Percentiles rank a stretch among this genome's conserved stretches.
These are phyloP conservation scores for Entelurus aequoreus DNA, from an alignment of 2,113 vertebrate genomes.

Conservation along the genomic window DNA sequence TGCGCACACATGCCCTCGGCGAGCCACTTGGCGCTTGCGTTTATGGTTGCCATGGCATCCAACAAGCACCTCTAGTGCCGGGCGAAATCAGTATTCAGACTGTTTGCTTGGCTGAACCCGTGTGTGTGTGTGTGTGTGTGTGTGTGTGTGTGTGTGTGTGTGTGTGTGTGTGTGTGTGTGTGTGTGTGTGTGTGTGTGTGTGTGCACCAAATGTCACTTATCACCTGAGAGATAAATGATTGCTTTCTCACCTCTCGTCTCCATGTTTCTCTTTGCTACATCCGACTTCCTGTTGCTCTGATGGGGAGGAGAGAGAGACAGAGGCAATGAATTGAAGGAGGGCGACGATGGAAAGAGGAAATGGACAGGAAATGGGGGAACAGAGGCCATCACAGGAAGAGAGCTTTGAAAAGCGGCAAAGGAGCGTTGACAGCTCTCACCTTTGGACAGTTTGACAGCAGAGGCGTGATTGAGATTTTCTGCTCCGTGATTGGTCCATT, in stretches of 20 bases:
- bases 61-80: conserved; percentile 43
- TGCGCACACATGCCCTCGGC: conserved; percentile 10
- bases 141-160: conserved; percentile 19
- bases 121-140: conserved; percentile 12
- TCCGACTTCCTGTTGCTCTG: conserved; percentile 8
- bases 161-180: conserved; percentile 19
- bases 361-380: neutral
- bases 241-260: conserved; percentile 18
- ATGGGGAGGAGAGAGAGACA: neutral
- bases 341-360: neutral
- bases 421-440: conserved; percentile 7
- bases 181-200: conserved; percentile 19
- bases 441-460: conserved; percentile 11
- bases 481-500: neutral
- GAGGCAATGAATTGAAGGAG: neutral
- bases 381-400: neutral
- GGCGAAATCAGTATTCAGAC: conserved; percentile 59
- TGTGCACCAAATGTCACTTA: conserved; percentile 50
- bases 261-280: conserved; percentile 15
- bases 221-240: conserved; percentile 41
- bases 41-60: conserved; percentile 46
- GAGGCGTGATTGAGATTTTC: too few species aligned
- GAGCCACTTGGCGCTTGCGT: conserved; percentile 33
- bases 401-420: conserved; percentile 2
- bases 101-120: conserved; percentile 19